Evolutionary conservation across 2,113 vertebrate species (phyloP).

Genomic region (Delphinapterus leucas): DNA sequence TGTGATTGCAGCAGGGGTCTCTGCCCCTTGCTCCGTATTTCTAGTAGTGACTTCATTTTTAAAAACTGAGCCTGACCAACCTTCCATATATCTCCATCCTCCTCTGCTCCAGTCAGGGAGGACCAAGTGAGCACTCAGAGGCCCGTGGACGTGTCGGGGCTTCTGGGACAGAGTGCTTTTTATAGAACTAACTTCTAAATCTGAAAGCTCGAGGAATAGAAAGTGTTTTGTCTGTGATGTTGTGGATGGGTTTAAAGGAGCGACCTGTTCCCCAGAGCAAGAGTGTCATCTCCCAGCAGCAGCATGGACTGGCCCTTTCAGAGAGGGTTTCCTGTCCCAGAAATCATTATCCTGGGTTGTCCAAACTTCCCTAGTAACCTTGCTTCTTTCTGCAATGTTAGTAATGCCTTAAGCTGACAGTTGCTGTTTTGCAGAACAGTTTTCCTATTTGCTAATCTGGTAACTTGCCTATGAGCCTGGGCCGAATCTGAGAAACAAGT

Average conservation of each 20-base stretch:
- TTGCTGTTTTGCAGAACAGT: conserved; percentile 28
- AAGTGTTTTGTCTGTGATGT: neutral
- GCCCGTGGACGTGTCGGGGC: neutral
- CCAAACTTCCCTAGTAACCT: neutral
- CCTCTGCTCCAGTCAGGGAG: neutral
- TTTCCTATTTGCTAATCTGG: conserved; percentile 20
- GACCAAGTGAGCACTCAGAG: neutral
- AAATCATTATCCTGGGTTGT: neutral
- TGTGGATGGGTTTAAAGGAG: neutral
- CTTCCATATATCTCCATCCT: neutral
- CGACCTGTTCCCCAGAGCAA: neutral
- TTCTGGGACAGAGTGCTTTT: conserved; percentile 32
- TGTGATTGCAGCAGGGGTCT: neutral
- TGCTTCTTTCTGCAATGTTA: conserved; percentile 25
- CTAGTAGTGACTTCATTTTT: conserved; percentile 42
- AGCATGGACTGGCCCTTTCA: neutral
- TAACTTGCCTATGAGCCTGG: neutral
- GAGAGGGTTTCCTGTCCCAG: neutral
- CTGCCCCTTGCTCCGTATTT: neutral
- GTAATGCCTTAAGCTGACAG: conserved; percentile 47
- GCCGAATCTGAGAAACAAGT: neutral
- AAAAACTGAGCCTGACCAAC: conserved; percentile 6
- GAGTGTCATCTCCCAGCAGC: neutral
- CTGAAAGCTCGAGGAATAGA: neutral
- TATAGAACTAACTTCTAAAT: neutral